A percentile compares a stretch with the other conserved stretches of the same genome.
phyloP scores from a whole-genome alignment of 2,113 vertebrate genomes.

The Myiagra hebetior region DNA sequence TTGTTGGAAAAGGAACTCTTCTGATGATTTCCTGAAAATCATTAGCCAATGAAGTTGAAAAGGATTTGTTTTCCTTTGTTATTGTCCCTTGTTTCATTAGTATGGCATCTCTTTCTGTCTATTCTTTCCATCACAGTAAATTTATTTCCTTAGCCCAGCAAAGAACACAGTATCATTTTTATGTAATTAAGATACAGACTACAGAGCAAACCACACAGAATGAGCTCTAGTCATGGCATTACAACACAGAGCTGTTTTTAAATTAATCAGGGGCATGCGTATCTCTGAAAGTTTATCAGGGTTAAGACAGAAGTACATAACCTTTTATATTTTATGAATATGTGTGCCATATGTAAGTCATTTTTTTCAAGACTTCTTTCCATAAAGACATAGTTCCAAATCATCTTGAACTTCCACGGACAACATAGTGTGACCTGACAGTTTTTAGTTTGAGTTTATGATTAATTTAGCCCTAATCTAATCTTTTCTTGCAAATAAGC shows the following conservation, averaged over 20 bases:
- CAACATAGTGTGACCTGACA: background rate
- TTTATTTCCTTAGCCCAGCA: background rate
- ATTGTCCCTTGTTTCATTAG: constrained; percentile 18
- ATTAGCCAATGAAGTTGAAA: constrained; percentile 18
- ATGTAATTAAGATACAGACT: background rate
- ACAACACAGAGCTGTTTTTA: background rate
- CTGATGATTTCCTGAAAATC: constrained; percentile 36
- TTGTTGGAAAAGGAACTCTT: constrained; percentile 42
- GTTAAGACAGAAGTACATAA: background rate
- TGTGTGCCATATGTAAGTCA: background rate
- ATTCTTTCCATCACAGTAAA: constrained; percentile 17
- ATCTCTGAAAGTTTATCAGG: background rate
- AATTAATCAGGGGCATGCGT: background rate
- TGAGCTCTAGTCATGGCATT: background rate
- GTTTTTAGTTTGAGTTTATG: background rate
- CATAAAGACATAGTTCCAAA: background rate
- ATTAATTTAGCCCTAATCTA: background rate
- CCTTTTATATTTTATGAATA: background rate
- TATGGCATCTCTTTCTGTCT: constrained; percentile 37
- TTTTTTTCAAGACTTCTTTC: background rate
- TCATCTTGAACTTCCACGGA: background rate
- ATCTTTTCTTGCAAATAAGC: background rate
- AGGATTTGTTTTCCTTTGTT: background rate
- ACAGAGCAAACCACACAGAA: background rate
- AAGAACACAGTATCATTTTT: background rate